phyloP scores from a whole-genome alignment of 1,140 invertebrate species.

The Reticulitermes speratus region DNA sequence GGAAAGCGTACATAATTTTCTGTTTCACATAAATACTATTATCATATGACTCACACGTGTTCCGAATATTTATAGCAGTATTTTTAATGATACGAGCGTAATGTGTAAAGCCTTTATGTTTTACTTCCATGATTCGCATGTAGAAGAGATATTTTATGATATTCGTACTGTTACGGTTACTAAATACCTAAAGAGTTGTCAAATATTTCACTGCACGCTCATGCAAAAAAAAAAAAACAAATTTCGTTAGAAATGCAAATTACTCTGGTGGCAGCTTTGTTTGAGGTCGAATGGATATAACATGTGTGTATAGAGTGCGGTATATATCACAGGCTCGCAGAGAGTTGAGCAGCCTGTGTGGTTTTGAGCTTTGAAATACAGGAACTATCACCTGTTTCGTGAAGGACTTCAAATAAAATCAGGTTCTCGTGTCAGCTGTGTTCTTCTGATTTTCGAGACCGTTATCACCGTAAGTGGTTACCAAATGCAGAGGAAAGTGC shows the following conservation, averaged over 20 bases:
- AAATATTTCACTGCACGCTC: not conserved
- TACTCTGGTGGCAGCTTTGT: not conserved
- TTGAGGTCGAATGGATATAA: no score
- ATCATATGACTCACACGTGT: not conserved
- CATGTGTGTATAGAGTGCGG: no score
- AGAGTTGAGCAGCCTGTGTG: no score
- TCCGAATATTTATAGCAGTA: not conserved
- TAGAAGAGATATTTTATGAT: not conserved
- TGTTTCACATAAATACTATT: not conserved
- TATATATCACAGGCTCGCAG: no score
- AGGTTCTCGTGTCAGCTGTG: no score
- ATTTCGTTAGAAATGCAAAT: not conserved
- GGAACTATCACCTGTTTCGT: no score
- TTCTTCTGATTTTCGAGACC: no score
- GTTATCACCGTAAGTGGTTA: no score
- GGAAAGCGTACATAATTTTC: not conserved
- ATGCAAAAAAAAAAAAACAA: not conserved
- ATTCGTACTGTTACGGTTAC: not conserved
- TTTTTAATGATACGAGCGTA: not conserved
- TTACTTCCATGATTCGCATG: not conserved
- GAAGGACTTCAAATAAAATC: no score
- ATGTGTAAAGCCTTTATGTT: not conserved
- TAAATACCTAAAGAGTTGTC: not conserved
- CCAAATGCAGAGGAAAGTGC: no score
- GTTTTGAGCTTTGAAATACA: no score